These are phyloP conservation scores for Amazona guildingii DNA, from an alignment of 2,113 vertebrate genomes.

Conservation along the genomic window DNA sequence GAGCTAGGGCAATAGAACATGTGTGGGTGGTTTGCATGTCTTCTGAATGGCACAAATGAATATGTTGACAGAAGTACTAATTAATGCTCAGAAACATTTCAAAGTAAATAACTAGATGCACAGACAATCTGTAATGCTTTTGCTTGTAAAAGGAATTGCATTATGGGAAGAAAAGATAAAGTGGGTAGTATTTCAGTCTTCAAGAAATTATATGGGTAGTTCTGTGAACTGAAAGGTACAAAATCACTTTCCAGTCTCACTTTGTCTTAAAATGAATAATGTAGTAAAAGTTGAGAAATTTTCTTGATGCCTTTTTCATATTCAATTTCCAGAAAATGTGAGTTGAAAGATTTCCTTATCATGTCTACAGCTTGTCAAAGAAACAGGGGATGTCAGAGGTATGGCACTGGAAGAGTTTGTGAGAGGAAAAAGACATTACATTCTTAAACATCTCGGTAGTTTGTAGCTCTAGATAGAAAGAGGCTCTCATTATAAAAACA, in stretches of 20 bases:
- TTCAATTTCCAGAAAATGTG: constrained; percentile 11
- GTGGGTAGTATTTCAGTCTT: neutral
- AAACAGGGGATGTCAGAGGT: neutral
- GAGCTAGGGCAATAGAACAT: neutral
- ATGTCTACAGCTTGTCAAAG: neutral
- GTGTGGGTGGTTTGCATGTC: neutral
- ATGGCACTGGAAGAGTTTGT: neutral
- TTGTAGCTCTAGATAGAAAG: neutral
- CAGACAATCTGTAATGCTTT: neutral
- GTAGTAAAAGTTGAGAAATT: neutral
- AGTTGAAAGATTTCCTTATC: neutral
- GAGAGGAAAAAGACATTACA: neutral
- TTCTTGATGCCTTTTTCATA: neutral
- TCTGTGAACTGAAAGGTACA: neutral
- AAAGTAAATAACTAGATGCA: constrained; percentile 15
- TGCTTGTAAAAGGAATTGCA: neutral
- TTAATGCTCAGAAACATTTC: constrained; percentile 21
- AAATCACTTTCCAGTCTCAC: neutral
- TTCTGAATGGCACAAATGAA: neutral
- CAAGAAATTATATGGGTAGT: neutral
- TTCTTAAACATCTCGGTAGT: neutral
- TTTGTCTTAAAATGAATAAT: constrained; percentile 19
- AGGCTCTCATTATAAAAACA: neutral
- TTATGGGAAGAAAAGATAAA: neutral
- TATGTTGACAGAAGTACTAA: constrained; percentile 10